A percentile compares a stretch with the other conserved stretches of the same genome.
Conservation (phyloP, 2,113 vertebrate species). For the Mastomys natalensis region DNA sequence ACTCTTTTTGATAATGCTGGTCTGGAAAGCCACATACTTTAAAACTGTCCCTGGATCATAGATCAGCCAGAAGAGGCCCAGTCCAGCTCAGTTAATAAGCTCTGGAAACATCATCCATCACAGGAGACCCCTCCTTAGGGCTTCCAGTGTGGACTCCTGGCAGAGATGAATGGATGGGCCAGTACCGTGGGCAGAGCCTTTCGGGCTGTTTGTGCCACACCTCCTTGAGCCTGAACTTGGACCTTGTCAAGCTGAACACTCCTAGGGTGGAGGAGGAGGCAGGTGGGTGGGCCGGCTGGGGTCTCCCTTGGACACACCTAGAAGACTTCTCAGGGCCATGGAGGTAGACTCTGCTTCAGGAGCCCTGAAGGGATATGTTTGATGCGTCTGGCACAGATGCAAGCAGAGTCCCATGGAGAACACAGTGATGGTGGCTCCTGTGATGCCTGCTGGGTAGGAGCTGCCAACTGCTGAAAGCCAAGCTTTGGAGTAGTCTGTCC, state of each 20-base stretch:
- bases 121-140: conserved; percentile 72
- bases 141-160: conserved; percentile 54
- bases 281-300: background rate
- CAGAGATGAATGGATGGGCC: conserved; percentile 80
- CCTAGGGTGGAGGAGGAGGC: background rate
- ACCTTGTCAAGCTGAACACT: background rate
- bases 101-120: conserved; percentile 85
- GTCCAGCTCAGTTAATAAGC: conserved; percentile 85
- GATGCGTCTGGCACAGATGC: fast-evolving
- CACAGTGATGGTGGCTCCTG: background rate
- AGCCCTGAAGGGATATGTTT: background rate
- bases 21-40: conserved; percentile 83
- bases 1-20: conserved; percentile 77
- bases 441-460: too few relatives aligned
- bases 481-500: background rate
- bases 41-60: conserved; percentile 84
- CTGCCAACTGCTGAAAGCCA: background rate
- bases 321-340: background rate
- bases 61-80: conserved; percentile 85
- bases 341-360: background rate
- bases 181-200: background rate
- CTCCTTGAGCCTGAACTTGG: background rate
- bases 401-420: background rate
- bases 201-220: background rate
- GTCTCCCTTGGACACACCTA: background rate